These are phyloP conservation scores for Caenorhabditis sinica DNA, from an alignment of 2,888 invertebrate species.

Conservation along the genomic window DNA sequence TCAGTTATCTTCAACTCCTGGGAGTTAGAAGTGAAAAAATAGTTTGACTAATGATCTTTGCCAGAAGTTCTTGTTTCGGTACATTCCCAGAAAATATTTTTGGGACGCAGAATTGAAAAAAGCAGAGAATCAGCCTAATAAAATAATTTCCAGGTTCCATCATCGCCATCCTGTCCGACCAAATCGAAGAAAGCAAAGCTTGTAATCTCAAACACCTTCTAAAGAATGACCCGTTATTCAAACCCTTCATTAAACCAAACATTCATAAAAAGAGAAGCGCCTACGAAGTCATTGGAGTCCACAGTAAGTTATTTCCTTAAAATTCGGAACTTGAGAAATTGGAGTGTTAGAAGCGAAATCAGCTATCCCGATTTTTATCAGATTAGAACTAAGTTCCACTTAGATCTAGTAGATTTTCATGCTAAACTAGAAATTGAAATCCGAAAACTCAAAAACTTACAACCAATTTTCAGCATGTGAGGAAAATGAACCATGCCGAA, in stretches of 20 bases:
- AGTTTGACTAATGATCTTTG: not conserved
- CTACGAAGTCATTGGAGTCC: conserved; percentile 51
- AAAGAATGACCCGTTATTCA: conserved; percentile 57
- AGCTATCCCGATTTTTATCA: too few species aligned
- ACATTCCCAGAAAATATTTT: too few species aligned
- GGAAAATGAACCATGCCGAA: conserved; percentile 64
- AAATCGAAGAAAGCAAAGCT: conserved; percentile 45
- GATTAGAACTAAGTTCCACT: too few species aligned
- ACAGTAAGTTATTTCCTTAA: conserved; percentile 34
- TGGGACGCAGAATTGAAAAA: not conserved
- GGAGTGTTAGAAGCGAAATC: too few species aligned
- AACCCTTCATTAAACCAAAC: conserved; percentile 40
- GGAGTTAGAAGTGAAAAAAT: not conserved
- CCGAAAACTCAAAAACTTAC: not conserved
- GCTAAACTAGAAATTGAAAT: not conserved
- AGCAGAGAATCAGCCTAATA: not conserved
- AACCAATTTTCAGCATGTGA: conserved; percentile 64
- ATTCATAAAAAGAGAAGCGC: conserved; percentile 52
- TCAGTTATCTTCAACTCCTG: not conserved
- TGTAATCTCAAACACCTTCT: conserved; percentile 68
- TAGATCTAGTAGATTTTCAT: too few species aligned
- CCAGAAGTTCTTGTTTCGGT: not conserved
- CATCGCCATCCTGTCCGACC: conserved; percentile 62
- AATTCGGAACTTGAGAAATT: too few species aligned
- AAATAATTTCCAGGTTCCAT: conserved; percentile 61